phyloP scores from a whole-genome alignment of 92 coral and sea anemone genomes.

The Palythoa caribaeorum region DNA sequence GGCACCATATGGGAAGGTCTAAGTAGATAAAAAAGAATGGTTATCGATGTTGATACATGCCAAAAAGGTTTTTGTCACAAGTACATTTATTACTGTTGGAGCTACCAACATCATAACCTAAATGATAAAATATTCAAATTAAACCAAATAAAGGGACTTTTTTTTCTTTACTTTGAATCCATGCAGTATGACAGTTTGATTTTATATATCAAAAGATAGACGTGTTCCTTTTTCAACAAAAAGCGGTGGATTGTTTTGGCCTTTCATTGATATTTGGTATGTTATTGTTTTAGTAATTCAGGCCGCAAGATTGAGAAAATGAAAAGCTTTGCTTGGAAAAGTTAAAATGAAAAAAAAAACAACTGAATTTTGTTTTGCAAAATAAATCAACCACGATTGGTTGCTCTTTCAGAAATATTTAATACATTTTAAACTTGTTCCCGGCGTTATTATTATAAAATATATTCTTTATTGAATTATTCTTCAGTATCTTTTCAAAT shows the following conservation, averaged over 20 bases:
- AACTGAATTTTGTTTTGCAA: neutral
- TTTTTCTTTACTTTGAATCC: slow-evolving; percentile 33
- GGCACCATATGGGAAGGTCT: neutral
- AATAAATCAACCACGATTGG: neutral
- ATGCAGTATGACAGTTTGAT: slow-evolving; percentile 23
- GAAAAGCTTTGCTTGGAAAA: too few species aligned
- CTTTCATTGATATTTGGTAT: too few species aligned
- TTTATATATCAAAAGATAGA: neutral
- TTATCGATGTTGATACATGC: neutral
- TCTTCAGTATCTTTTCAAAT: neutral
- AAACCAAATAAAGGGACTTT: slow-evolving; percentile 31
- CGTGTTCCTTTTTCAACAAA: neutral
- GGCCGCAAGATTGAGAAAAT: too few species aligned
- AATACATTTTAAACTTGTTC: neutral
- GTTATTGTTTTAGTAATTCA: too few species aligned
- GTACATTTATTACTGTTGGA: slow-evolving; percentile 2
- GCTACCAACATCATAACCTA: slow-evolving; percentile 7
- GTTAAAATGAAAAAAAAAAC: neutral
- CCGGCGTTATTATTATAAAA: neutral
- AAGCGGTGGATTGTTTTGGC: too few species aligned
- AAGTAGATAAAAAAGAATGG: neutral
- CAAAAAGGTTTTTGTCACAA: neutral
- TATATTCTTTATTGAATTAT: neutral
- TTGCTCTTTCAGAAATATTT: neutral
- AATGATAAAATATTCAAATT: slow-evolving; percentile 35